These are phyloP conservation scores for Gastrophysa polygoni DNA, from an alignment of 2,888 invertebrate species.

Conservation along the genomic window DNA sequence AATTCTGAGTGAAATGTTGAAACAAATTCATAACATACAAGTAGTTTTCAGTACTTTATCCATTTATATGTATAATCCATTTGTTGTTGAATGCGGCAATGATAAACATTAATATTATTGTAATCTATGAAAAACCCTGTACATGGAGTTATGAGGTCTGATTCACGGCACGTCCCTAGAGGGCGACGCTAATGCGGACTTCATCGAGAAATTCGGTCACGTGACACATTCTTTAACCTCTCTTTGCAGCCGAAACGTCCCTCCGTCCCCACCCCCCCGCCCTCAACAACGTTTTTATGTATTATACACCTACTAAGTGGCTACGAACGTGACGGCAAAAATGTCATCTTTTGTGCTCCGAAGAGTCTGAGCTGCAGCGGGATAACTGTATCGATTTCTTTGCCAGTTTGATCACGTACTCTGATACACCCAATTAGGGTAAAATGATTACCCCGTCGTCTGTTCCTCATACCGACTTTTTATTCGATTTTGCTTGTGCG, in stretches of 20 bases:
- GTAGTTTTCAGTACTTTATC: too few species aligned
- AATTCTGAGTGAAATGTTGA: too few species aligned
- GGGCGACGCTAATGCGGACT: constrained; percentile 52
- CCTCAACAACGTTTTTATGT: constrained; percentile 53
- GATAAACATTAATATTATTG: too few species aligned
- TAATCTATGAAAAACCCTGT: too few species aligned
- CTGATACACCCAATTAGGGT: constrained; percentile 21
- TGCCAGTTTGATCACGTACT: constrained; percentile 22
- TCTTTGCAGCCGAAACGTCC: constrained; percentile 2
- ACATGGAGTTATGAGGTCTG: constrained; percentile 40
- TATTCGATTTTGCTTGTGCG: constrained; percentile 15
- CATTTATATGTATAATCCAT: too few species aligned
- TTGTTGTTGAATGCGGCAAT: too few species aligned
- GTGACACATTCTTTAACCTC: constrained; percentile 53
- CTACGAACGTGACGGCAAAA: constrained; percentile 48
- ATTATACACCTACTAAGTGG: constrained; percentile 50
- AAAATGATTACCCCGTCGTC: constrained; percentile 20
- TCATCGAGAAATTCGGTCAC: constrained; percentile 59
- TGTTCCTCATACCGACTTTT: constrained; percentile 15
- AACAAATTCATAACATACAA: too few species aligned
- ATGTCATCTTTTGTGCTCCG: constrained; percentile 34
- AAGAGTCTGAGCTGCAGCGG: constrained; percentile 2
- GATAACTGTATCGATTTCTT: constrained; percentile 15
- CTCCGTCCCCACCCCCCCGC: constrained; percentile 28
- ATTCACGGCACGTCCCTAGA: constrained; percentile 46